These are phyloP conservation scores for Thaumetopoea pityocampa DNA, from an alignment of 1,140 invertebrate genomes.

Conservation along the genomic window DNA sequence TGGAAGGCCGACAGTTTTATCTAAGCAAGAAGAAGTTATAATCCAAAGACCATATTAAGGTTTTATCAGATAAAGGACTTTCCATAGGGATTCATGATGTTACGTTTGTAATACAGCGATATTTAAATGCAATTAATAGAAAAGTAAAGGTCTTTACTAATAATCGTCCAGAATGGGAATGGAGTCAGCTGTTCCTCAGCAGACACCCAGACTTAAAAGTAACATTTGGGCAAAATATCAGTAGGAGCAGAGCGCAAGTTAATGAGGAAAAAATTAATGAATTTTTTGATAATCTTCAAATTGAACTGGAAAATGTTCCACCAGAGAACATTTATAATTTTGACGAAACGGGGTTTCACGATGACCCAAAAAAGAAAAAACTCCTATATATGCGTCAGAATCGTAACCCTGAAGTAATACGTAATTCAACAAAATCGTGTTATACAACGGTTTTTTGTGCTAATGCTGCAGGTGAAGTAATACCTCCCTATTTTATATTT, in stretches of 20 bases:
- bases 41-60: slow-evolving; percentile 16
- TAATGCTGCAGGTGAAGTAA: slow-evolving; percentile 6
- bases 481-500: background rate
- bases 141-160: slow-evolving; percentile 15
- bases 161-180: slow-evolving; percentile 17
- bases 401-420: slow-evolving; percentile 15
- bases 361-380: slow-evolving; percentile 24
- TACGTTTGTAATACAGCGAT: slow-evolving; percentile 6
- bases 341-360: slow-evolving; percentile 23
- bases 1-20: slow-evolving; percentile 11
- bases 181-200: slow-evolving; percentile 15
- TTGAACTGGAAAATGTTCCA: slow-evolving; percentile 12
- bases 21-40: slow-evolving; percentile 13
- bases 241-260: slow-evolving; percentile 17
- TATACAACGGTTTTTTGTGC: slow-evolving; percentile 17
- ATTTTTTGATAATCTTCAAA: slow-evolving; percentile 18
- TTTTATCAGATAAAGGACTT: slow-evolving; percentile 17
- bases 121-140: slow-evolving; percentile 14
- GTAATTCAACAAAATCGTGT: slow-evolving; percentile 16
- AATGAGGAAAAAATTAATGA: slow-evolving; percentile 14
- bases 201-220: slow-evolving; percentile 15
- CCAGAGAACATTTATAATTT: slow-evolving; percentile 23
- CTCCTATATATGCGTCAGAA: slow-evolving; percentile 9
- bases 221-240: slow-evolving; percentile 13
- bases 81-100: slow-evolving; percentile 17